Percentiles rank a stretch among this genome's conserved stretches.
Evolutionary conservation across 2,888 invertebrate species (phyloP).

Genomic region (Drosophila lacicola): DNA sequence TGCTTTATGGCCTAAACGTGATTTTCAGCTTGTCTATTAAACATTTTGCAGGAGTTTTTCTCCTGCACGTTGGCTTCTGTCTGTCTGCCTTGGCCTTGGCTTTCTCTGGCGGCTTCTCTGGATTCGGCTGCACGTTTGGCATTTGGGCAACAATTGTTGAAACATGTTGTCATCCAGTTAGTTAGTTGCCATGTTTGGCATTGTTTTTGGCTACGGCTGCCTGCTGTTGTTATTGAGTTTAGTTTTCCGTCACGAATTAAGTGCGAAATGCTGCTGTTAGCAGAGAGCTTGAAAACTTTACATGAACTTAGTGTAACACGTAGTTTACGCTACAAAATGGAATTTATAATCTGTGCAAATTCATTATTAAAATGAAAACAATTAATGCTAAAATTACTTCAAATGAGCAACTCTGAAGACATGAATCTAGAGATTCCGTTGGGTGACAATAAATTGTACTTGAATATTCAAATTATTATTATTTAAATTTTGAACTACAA

Average conservation of each 20-base stretch:
- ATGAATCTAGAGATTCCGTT: neutral
- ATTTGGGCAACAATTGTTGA: constrained; percentile 76
- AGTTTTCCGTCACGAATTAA: constrained; percentile 49
- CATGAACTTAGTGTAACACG: constrained; percentile 3
- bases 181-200: constrained; percentile 55
- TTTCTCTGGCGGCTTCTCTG: neutral
- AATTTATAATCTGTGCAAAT: constrained; percentile 6
- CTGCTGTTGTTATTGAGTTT: constrained; percentile 26
- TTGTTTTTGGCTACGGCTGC: constrained; percentile 21
- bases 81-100: constrained; percentile 9
- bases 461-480: neutral
- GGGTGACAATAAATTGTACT: too few relatives aligned
- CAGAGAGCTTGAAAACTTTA: constrained; percentile 15
- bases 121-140: constrained; percentile 67
- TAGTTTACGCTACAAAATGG: constrained; percentile 12
- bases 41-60: constrained; percentile 24
- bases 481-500: neutral
- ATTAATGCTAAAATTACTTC: too few relatives aligned
- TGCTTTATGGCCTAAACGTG: constrained; percentile 75
- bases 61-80: neutral
- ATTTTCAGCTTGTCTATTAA: constrained; percentile 72
- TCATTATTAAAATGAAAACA: neutral
- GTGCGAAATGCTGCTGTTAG: constrained; percentile 52
- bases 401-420: neutral
- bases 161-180: constrained; percentile 79